phyloP scores from a whole-genome alignment of 2,797 vertebrate species.

The Phalanger gymnotis region DNA sequence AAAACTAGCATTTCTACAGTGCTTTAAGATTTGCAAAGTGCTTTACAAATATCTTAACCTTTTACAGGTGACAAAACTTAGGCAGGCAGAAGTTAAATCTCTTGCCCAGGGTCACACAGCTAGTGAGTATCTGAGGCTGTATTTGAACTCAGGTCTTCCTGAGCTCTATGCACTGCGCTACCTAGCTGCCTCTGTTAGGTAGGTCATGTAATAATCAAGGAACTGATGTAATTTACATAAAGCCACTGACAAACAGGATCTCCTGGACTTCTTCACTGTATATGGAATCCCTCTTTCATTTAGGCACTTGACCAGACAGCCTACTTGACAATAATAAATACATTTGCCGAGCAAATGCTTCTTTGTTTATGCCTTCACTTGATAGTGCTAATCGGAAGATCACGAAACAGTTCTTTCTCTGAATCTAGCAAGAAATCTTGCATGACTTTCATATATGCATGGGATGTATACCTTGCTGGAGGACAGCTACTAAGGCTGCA shows the following conservation, averaged over 20 bases:
- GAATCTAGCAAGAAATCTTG: background rate
- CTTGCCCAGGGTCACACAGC: background rate
- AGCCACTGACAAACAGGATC: background rate
- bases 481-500: background rate
- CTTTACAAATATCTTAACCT: background rate
- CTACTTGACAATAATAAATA: background rate
- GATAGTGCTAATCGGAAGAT: background rate
- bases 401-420: background rate
- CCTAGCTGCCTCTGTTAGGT: background rate
- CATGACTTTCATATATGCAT: background rate
- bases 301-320: background rate
- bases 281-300: background rate
- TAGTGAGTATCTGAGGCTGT: background rate
- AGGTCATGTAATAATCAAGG: background rate
- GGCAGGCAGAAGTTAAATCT: background rate
- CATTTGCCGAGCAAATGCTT: background rate
- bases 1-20: background rate
- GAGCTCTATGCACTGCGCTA: background rate
- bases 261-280: background rate
- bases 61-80: background rate
- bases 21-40: background rate
- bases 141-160: background rate
- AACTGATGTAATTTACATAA: background rate
- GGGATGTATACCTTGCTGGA: background rate
- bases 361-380: background rate